Conservation (phyloP, 2,113 vertebrate genomes). For the Campylomormyrus numenius region DNA sequence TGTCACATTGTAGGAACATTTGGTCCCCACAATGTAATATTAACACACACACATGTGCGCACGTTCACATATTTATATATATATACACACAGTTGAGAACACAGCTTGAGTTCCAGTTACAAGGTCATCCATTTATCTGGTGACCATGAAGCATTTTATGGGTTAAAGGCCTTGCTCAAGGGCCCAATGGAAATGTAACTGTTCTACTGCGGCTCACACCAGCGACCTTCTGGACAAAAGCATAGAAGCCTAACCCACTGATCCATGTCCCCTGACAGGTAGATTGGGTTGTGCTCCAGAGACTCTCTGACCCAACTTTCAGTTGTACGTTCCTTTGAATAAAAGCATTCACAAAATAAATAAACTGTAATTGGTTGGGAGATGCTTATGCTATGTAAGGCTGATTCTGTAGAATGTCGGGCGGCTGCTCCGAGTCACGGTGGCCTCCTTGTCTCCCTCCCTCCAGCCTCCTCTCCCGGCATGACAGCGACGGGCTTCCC, state of each 20-base stretch:
- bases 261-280: neutral
- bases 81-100: neutral
- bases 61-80: neutral
- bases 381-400: neutral
- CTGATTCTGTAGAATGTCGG: neutral
- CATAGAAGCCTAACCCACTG: neutral
- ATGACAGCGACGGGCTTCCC: slow-evolving; percentile 12
- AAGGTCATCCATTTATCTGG: neutral
- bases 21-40: no score
- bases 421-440: neutral
- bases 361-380: neutral
- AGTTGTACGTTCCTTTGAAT: neutral
- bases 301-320: neutral
- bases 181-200: neutral
- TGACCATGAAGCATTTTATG: neutral
- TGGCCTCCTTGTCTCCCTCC: neutral
- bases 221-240: neutral
- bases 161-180: neutral
- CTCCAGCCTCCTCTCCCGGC: neutral
- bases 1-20: no score
- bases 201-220: neutral
- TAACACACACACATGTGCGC: neutral
- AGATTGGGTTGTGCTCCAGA: neutral
- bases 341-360: neutral
- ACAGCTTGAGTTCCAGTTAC: neutral